phyloP scores from a whole-genome alignment of 2,888 invertebrate genomes.

The Drosophila setosimentum region DNA sequence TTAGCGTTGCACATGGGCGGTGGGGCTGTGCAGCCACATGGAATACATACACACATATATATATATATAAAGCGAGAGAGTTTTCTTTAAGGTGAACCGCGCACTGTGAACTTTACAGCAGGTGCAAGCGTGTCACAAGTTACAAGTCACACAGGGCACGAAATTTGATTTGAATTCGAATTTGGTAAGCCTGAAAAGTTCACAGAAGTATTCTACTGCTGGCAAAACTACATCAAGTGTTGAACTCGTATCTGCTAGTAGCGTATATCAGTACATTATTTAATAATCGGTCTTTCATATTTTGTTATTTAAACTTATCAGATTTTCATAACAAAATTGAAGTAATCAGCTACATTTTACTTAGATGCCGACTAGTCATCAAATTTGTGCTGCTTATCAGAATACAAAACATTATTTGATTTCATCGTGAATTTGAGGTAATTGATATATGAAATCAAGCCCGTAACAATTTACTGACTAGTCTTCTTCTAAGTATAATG shows the following conservation, averaged over 20 bases:
- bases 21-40: constrained; percentile 70
- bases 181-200: background rate
- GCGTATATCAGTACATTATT: background rate
- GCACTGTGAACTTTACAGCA: constrained; percentile 17
- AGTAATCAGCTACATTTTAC: background rate
- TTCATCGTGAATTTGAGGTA: background rate
- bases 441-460: background rate
- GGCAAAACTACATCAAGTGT: background rate
- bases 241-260: background rate
- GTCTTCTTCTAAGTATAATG: background rate
- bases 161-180: background rate
- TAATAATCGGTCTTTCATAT: background rate
- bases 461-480: background rate
- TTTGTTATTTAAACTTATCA: background rate
- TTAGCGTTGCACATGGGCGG: constrained; percentile 86
- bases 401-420: background rate
- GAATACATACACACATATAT: constrained; percentile 26
- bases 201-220: background rate
- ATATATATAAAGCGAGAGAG: constrained; percentile 36
- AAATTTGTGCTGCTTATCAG: background rate
- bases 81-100: constrained; percentile 24
- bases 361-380: background rate
- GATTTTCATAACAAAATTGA: background rate
- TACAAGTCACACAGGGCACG: no score
- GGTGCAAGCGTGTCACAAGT: constrained; percentile 15